phyloP scores from a whole-genome alignment of 2,888 invertebrate genomes.

The Tetragonula carbonaria region DNA sequence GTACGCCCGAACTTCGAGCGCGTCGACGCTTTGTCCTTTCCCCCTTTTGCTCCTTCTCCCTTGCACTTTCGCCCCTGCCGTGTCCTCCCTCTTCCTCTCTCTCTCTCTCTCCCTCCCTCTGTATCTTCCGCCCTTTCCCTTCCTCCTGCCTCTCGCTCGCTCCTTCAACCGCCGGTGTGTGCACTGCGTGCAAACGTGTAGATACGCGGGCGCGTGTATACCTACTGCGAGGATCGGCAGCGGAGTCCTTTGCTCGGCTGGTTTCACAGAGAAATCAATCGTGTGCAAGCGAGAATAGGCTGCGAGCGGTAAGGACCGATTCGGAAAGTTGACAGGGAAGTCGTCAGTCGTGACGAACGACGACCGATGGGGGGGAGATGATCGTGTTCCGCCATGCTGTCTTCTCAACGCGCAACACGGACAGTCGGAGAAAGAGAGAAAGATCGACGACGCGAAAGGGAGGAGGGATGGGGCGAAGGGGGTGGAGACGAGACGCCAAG shows the following conservation, averaged over 20 bases:
- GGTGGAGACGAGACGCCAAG: not conserved
- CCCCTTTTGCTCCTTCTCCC: slow-evolving; percentile 55
- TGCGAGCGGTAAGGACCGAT: slow-evolving; percentile 22
- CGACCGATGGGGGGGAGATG: not conserved
- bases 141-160: slow-evolving; percentile 2
- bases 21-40: slow-evolving; percentile 67
- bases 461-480: not conserved
- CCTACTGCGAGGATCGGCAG: slow-evolving; percentile 42
- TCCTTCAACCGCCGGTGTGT: slow-evolving; percentile 13
- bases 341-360: slow-evolving; percentile 37
- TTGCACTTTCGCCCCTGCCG: slow-evolving; percentile 30
- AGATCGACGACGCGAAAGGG: not conserved
- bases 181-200: slow-evolving; percentile 36
- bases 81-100: slow-evolving; percentile 20
- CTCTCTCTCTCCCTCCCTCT: not conserved
- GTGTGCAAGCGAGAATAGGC: slow-evolving; percentile 49
- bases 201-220: slow-evolving; percentile 19
- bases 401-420: not conserved
- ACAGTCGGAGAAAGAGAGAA: not conserved
- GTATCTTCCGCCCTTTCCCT: slow-evolving; percentile 16
- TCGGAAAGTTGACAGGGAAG: slow-evolving; percentile 49
- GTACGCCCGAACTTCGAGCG: slow-evolving; percentile 60
- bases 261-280: slow-evolving; percentile 64
- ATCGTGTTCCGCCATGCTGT: slow-evolving; percentile 26
- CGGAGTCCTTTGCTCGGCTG: slow-evolving; percentile 37